Evolutionary conservation across 2,797 vertebrate genomes (phyloP).

Genomic region (Simalia tracyae): DNA sequence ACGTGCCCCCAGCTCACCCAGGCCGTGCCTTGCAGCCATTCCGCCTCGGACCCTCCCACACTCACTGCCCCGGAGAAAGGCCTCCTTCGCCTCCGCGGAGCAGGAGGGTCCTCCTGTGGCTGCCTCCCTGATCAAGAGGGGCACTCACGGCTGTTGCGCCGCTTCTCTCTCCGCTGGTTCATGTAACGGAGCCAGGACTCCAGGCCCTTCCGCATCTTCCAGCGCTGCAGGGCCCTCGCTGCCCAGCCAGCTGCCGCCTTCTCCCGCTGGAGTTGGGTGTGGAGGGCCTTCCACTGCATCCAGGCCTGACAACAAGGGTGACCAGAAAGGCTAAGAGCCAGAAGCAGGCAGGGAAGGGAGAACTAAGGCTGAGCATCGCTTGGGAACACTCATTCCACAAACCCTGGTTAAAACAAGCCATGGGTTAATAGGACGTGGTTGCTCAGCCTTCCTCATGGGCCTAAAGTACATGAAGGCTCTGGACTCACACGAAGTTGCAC

Average conservation of each 20-base stretch:
- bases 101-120: neutral
- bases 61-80: neutral
- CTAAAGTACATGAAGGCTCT: neutral
- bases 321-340: neutral
- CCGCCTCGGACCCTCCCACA: accelerated
- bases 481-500: conserved; percentile 78
- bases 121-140: neutral
- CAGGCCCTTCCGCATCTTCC: conserved; percentile 70
- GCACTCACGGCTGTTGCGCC: conserved; percentile 68
- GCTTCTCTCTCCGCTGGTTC: conserved; percentile 69
- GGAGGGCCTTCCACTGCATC: conserved; percentile 79
- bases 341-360: neutral
- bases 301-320: conserved; percentile 75
- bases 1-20: neutral
- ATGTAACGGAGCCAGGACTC: conserved; percentile 75
- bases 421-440: neutral
- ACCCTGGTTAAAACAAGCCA: neutral
- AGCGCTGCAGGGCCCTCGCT: conserved; percentile 57
- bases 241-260: conserved; percentile 73
- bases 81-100: neutral
- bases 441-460: neutral
- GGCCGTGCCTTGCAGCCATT: neutral
- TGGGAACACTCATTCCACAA: neutral
- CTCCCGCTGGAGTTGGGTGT: conserved; percentile 58
- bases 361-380: neutral